These are phyloP conservation scores for Macrobrachium rosenbergii DNA, from an alignment of 1,140 invertebrate species.

Conservation along the genomic window DNA sequence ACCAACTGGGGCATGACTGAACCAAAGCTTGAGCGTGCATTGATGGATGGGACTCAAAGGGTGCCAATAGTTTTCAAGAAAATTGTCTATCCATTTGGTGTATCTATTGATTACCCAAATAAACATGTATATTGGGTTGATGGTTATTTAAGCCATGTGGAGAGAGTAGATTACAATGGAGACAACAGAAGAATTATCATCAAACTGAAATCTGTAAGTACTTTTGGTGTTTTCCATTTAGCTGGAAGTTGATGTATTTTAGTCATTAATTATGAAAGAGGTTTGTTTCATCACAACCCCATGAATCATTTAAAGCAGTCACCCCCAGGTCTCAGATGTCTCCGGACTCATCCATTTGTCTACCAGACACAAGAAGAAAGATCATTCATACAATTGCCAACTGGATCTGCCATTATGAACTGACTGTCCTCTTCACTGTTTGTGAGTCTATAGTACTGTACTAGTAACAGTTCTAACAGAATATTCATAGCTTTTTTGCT, in stretches of 20 bases:
- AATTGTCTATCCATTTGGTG: conserved; percentile 81
- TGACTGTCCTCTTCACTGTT: too few relatives aligned
- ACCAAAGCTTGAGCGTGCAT: conserved; percentile 77
- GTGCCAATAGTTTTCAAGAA: conserved; percentile 74
- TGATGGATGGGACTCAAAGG: conserved; percentile 76
- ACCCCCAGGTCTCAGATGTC: too few relatives aligned
- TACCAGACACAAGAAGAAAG: too few relatives aligned
- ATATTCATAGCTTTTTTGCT: too few relatives aligned
- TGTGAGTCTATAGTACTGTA: too few relatives aligned
- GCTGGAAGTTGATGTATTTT: conserved; percentile 57
- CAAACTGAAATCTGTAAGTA: conserved; percentile 73
- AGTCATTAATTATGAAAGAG: conserved; percentile 55
- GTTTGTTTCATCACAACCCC: background rate
- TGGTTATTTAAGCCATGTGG: conserved; percentile 81
- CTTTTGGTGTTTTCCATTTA: conserved; percentile 12
- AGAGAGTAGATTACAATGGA: conserved; percentile 80
- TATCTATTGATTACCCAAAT: conserved; percentile 81
- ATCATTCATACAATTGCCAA: too few relatives aligned
- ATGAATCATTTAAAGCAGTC: too few relatives aligned
- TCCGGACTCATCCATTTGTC: too few relatives aligned
- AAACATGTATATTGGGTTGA: conserved; percentile 85
- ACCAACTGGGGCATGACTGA: conserved; percentile 79
- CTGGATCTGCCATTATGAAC: too few relatives aligned
- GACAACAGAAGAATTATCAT: conserved; percentile 77
- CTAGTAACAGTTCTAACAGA: too few relatives aligned